Percentiles rank a stretch among this genome's conserved stretches.
phyloP scores from a whole-genome alignment of 2,888 invertebrate species.

The Yponomeuta sedellus region DNA sequence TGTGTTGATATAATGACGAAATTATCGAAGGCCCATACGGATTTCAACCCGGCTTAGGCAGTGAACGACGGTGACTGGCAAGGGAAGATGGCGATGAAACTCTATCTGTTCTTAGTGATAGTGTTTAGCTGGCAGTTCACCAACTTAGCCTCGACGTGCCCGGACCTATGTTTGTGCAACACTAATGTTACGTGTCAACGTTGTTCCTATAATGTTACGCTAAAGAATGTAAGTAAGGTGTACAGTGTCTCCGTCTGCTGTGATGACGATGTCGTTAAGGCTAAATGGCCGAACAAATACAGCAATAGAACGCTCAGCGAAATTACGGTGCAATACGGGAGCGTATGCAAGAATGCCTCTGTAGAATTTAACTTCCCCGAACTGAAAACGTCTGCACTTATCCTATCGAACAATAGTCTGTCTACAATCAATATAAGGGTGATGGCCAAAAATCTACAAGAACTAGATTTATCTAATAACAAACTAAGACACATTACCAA shows the following conservation, averaged over 20 bases:
- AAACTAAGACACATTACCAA: conserved; percentile 68
- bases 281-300: conserved; percentile 40
- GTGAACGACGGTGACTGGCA: conserved; percentile 23
- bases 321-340: conserved; percentile 39
- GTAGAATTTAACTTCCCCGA: conserved; percentile 43
- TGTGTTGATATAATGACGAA: background rate
- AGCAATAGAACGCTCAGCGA: conserved; percentile 52
- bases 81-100: conserved; percentile 57
- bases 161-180: conserved; percentile 46
- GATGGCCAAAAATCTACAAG: conserved; percentile 57
- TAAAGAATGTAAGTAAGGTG: conserved; percentile 46
- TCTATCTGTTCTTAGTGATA: conserved; percentile 52
- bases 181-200: conserved; percentile 44
- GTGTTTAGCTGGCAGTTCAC: conserved; percentile 53
- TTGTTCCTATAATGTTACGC: conserved; percentile 55
- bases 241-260: conserved; percentile 48
- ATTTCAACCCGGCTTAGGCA: conserved; percentile 59
- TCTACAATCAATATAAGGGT: conserved; percentile 46
- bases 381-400: conserved; percentile 49
- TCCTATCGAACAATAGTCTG: conserved; percentile 51
- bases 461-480: conserved; percentile 79
- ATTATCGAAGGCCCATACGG: conserved; percentile 42
- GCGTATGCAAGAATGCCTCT: conserved; percentile 44
- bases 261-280: conserved; percentile 36
- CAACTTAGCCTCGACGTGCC: conserved; percentile 48